Evolutionary conservation across 2,797 vertebrate genomes (phyloP).

Genomic region (Danionella dracula): DNA sequence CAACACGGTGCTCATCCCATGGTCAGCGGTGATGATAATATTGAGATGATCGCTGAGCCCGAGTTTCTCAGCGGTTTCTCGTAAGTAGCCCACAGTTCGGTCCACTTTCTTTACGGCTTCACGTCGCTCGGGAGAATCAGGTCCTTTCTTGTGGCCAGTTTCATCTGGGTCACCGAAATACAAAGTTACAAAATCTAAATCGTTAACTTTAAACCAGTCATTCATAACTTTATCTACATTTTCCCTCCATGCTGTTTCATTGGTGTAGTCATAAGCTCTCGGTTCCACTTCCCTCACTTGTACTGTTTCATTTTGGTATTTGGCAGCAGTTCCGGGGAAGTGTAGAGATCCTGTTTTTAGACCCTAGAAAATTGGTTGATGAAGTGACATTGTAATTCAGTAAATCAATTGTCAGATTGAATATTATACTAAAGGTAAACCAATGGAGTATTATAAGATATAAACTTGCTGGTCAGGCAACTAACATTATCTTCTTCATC

Average conservation of each 20-base stretch:
- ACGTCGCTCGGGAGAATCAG: conserved; percentile 64
- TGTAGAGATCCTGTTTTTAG: conserved; percentile 75
- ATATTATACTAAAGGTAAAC: background rate
- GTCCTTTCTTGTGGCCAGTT: conserved; percentile 70
- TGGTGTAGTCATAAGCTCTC: conserved; percentile 51
- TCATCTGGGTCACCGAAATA: conserved; percentile 78
- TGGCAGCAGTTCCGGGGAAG: conserved; percentile 73
- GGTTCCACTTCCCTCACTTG: conserved; percentile 63
- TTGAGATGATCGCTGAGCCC: conserved; percentile 60
- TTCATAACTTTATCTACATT: conserved; percentile 66
- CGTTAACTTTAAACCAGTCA: conserved; percentile 60
- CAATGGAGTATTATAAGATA: no score
- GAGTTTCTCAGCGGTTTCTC: conserved; percentile 44
- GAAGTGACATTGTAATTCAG: no score
- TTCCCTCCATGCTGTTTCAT: conserved; percentile 69
- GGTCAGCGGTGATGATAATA: conserved; percentile 76
- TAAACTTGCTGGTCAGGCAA: background rate
- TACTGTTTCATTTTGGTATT: conserved; percentile 62
- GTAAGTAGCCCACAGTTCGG: conserved; percentile 70
- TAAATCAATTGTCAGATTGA: no score
- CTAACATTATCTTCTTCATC: background rate
- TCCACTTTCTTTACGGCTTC: conserved; percentile 70
- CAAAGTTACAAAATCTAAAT: conserved; percentile 72
- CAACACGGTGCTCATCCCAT: conserved; percentile 70
- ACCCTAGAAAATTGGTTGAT: no score